Percentiles rank a stretch among this genome's conserved stretches.
Conservation (phyloP, 35 echinoderm and acorn worm genomes). For the Hemicentrotus pulcherrimus region DNA sequence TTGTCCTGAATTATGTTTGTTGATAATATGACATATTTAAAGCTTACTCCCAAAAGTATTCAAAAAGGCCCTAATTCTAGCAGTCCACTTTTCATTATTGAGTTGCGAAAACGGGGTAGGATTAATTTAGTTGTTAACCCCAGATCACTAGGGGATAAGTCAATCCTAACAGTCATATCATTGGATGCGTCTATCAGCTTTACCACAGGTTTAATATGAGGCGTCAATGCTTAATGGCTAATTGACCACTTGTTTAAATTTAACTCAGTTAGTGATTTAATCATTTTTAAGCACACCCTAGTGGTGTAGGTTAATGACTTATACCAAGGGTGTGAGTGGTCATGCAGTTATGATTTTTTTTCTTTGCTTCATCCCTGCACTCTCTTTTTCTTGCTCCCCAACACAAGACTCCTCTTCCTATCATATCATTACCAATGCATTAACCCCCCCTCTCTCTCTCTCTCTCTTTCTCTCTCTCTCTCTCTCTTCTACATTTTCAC, state of each 20-base stretch:
- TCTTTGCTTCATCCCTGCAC: neutral
- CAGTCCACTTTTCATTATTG: too few relatives aligned
- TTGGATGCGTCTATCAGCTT: neutral
- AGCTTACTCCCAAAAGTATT: too few relatives aligned
- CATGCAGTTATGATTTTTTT: neutral
- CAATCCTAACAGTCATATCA: neutral
- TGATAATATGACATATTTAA: too few relatives aligned
- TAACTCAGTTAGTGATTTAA: neutral
- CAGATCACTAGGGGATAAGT: neutral
- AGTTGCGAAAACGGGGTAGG: too few relatives aligned
- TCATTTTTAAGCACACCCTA: neutral
- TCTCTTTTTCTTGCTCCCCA: too few relatives aligned
- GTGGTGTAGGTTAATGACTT: neutral
- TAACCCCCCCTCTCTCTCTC: neutral
- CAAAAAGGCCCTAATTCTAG: too few relatives aligned
- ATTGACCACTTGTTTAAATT: neutral
- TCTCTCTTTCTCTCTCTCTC: neutral
- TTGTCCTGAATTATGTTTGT: too few relatives aligned
- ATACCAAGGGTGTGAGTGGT: neutral
- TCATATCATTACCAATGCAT: too few relatives aligned
- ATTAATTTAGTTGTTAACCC: neutral
- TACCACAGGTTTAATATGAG: neutral
- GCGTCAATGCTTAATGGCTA: neutral
- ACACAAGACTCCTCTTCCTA: too few relatives aligned
- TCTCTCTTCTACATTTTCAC: neutral